These are phyloP conservation scores for Drosophila chauvacae DNA, from an alignment of 1,140 invertebrate species.

Conservation along the genomic window DNA sequence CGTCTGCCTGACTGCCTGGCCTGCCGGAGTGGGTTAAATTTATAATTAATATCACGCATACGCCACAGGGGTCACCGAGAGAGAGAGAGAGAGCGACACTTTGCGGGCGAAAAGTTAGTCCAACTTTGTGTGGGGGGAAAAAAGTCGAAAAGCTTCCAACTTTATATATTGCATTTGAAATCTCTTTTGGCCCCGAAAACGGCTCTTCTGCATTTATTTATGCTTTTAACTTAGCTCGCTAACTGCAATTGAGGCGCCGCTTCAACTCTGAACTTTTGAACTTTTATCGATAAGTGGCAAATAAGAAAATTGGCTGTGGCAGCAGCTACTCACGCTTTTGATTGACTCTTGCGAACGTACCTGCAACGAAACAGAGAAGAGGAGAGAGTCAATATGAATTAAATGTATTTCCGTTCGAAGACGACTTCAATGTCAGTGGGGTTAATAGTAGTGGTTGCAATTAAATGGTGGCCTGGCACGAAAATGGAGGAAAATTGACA, in stretches of 20 bases:
- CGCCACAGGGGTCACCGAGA: slow-evolving; percentile 22
- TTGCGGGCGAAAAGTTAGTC: slow-evolving; percentile 6
- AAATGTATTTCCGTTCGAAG: slow-evolving; percentile 17
- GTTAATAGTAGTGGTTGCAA: slow-evolving; percentile 22
- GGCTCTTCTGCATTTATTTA: slow-evolving; percentile 23
- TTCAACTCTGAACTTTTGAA: slow-evolving; percentile 60
- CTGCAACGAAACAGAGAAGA: slow-evolving; percentile 58
- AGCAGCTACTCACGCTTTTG: slow-evolving; percentile 74
- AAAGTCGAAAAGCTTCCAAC: slow-evolving; percentile 11
- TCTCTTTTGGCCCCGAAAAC: slow-evolving; percentile 12
- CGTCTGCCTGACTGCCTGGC: background rate
- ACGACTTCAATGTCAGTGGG: background rate
- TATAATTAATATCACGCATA: slow-evolving; percentile 57
- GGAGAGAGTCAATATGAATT: slow-evolving; percentile 53
- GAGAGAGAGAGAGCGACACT: background rate
- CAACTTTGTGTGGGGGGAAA: slow-evolving; percentile 11
- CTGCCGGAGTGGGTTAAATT: slow-evolving; percentile 25
- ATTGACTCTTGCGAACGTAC: slow-evolving; percentile 69
- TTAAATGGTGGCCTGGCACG: slow-evolving; percentile 30
- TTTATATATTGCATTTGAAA: slow-evolving; percentile 33
- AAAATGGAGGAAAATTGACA: slow-evolving; percentile 48
- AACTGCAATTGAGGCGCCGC: slow-evolving; percentile 43
- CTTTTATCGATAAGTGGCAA: slow-evolving; percentile 71
- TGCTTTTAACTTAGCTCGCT: slow-evolving; percentile 19
- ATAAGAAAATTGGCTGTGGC: slow-evolving; percentile 58